Conservation (phyloP, 2,888 invertebrate species). For the Cactoblastis cactorum region DNA sequence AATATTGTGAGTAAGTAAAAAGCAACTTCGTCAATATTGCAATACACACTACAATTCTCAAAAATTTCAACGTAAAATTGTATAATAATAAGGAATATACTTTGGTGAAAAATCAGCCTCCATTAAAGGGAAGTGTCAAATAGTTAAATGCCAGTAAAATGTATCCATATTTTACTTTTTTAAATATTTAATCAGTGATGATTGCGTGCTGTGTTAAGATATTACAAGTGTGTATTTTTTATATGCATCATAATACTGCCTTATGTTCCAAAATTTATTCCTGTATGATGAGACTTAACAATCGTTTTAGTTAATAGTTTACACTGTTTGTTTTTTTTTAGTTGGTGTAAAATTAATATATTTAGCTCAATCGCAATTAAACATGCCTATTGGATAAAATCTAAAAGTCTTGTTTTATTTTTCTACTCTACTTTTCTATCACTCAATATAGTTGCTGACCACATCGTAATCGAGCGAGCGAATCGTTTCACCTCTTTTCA, state of each 20-base stretch:
- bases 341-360: slow-evolving; percentile 26
- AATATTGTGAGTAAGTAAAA: too few relatives aligned
- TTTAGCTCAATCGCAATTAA: slow-evolving; percentile 33
- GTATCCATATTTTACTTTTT: slow-evolving; percentile 28
- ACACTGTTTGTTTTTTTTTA: slow-evolving; percentile 21
- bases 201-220: slow-evolving; percentile 61
- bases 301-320: slow-evolving; percentile 17
- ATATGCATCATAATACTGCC: slow-evolving; percentile 25
- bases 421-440: too few relatives aligned
- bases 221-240: slow-evolving; percentile 40
- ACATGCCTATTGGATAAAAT: slow-evolving; percentile 26
- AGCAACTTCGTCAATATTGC: background rate
- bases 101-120: background rate
- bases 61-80: too few relatives aligned
- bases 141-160: slow-evolving; percentile 39
- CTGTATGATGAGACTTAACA: slow-evolving; percentile 12
- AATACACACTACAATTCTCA: too few relatives aligned
- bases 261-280: slow-evolving; percentile 19
- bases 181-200: slow-evolving; percentile 46
- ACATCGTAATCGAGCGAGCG: background rate
- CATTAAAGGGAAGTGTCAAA: slow-evolving; percentile 14
- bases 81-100: background rate
- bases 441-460: too few relatives aligned
- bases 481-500: too few relatives aligned
- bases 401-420: slow-evolving; percentile 19